Percentiles rank a stretch among this genome's conserved stretches.
These are phyloP conservation scores for Laupala kohalensis DNA, from an alignment of 1,140 invertebrate species.

Conservation along the genomic window DNA sequence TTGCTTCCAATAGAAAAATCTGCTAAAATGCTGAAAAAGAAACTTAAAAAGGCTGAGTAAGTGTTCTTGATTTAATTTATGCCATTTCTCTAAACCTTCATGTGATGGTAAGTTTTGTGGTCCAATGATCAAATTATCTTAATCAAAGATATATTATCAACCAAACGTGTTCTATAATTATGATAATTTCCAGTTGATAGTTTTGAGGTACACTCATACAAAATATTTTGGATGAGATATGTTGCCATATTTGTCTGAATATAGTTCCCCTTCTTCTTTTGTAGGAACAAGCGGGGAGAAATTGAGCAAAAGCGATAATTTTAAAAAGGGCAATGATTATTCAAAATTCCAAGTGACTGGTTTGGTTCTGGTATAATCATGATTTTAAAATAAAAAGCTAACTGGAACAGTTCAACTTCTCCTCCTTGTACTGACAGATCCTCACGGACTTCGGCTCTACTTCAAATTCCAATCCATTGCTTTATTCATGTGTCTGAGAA, in stretches of 20 bases:
- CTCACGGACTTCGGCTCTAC: too few species aligned
- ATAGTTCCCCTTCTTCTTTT: too few species aligned
- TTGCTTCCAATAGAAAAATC: slow-evolving; percentile 76
- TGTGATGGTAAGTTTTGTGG: background rate
- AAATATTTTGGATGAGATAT: background rate
- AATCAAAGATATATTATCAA: background rate
- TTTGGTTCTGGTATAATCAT: too few species aligned
- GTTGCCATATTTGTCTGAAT: background rate
- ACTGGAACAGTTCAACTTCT: too few species aligned
- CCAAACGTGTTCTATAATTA: background rate
- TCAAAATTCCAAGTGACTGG: too few species aligned
- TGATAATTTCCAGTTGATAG: background rate
- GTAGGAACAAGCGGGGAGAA: too few species aligned
- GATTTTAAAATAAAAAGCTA: too few species aligned
- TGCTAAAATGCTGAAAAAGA: slow-evolving; percentile 64
- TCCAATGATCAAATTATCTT: background rate
- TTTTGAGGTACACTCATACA: background rate
- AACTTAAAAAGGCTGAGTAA: slow-evolving; percentile 49
- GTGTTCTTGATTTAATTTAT: slow-evolving; percentile 9
- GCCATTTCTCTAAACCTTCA: background rate
- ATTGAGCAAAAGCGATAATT: too few species aligned
- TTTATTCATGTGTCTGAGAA: too few species aligned
- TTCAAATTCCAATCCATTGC: too few species aligned
- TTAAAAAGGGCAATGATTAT: too few species aligned
- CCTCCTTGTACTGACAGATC: too few species aligned